Evolutionary conservation across 2,113 vertebrate genomes (phyloP).

Genomic region (Alethe diademata): DNA sequence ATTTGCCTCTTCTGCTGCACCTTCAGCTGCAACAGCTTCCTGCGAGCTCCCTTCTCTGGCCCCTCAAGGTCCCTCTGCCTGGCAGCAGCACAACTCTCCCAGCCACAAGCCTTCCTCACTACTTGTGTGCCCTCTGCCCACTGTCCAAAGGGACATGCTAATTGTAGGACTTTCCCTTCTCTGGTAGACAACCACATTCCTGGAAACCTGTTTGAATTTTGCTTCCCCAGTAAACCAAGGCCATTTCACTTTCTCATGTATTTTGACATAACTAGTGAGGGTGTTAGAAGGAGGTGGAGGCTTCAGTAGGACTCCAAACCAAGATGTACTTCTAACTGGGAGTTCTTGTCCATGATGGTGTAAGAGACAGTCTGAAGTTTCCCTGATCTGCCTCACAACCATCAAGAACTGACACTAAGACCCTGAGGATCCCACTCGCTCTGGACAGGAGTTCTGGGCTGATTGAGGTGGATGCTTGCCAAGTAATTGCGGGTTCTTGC

Average conservation of each 20-base stretch:
- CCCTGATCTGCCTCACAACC: too few species aligned
- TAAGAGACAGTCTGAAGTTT: too few species aligned
- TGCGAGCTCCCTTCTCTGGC: neutral
- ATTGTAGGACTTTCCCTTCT: neutral
- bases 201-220: neutral
- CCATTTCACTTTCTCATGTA: neutral
- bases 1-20: too few species aligned
- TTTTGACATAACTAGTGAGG: neutral
- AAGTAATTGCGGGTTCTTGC: too few species aligned
- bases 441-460: too few species aligned
- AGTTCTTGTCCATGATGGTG: too few species aligned
- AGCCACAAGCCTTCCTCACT: accelerated
- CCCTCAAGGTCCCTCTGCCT: neutral
- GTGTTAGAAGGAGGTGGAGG: accelerated
- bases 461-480: too few species aligned
- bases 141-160: neutral
- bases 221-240: neutral
- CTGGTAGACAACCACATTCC: neutral
- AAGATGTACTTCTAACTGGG: neutral
- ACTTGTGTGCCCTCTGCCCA: accelerated
- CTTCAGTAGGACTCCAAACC: neutral
- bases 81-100: neutral
- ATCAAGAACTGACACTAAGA: too few species aligned
- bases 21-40: too few species aligned
- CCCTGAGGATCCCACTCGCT: too few species aligned